Percentiles rank a stretch among this genome's conserved stretches.
phyloP scores from a whole-genome alignment of 2,888 invertebrate species.

The Muschampia plurimacula region DNA sequence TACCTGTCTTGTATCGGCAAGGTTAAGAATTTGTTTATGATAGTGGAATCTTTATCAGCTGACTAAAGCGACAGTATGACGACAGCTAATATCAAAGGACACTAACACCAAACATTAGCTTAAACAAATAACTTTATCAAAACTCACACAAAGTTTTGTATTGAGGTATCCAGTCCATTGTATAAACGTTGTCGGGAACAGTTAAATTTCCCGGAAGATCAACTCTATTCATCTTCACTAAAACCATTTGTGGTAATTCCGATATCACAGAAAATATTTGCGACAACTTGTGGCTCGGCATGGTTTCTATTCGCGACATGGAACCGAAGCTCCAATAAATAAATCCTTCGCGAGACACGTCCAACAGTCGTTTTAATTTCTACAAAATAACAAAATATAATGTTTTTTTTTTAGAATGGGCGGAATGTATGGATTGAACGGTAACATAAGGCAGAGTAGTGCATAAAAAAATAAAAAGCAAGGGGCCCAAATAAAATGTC shows the following conservation, averaged over 20 bases:
- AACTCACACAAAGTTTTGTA: slow-evolving; percentile 82
- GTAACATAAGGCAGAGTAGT: no score
- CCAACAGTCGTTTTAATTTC: slow-evolving; percentile 68
- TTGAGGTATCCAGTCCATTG: slow-evolving; percentile 84
- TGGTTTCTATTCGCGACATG: slow-evolving; percentile 83
- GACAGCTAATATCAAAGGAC: neutral
- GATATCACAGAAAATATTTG: slow-evolving; percentile 81
- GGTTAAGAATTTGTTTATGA: slow-evolving; percentile 10
- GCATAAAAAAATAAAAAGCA: no score
- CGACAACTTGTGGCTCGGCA: slow-evolving; percentile 74
- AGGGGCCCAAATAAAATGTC: no score
- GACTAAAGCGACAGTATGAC: neutral
- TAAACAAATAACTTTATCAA: neutral
- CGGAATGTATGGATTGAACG: neutral
- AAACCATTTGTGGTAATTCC: slow-evolving; percentile 79
- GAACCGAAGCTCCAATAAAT: slow-evolving; percentile 87
- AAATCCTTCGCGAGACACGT: slow-evolving; percentile 78
- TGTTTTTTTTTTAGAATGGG: neutral
- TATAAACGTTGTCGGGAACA: slow-evolving; percentile 78
- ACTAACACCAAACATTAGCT: neutral
- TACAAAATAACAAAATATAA: slow-evolving; percentile 30
- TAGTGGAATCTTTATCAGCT: neutral
- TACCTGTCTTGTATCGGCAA: slow-evolving; percentile 10
- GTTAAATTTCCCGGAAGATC: slow-evolving; percentile 75
- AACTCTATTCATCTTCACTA: slow-evolving; percentile 83